Evolutionary conservation across 2,888 invertebrate species (phyloP).

Genomic region (Gerris lacustris): DNA sequence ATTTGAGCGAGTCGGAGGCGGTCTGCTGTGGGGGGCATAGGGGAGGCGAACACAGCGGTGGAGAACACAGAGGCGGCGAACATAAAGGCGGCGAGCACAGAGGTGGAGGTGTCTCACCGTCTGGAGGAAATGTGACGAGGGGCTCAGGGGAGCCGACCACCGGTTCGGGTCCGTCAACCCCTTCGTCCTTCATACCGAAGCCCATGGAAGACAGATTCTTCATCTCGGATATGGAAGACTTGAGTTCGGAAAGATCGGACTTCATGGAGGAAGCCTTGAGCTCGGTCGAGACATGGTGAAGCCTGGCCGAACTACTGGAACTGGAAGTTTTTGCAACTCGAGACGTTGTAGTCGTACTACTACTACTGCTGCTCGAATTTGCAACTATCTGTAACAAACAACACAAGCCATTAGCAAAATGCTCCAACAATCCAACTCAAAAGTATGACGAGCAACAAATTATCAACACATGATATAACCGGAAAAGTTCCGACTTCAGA

Average conservation of each 20-base stretch:
- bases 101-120: slow-evolving; percentile 56
- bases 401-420: background rate
- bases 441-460: background rate
- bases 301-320: slow-evolving; percentile 37
- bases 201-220: slow-evolving; percentile 48
- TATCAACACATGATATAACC: no score
- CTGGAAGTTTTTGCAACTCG: slow-evolving; percentile 41
- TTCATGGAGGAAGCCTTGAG: slow-evolving; percentile 69
- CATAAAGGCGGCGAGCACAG: slow-evolving; percentile 11
- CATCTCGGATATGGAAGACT: slow-evolving; percentile 78
- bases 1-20: slow-evolving; percentile 45
- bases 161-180: slow-evolving; percentile 32
- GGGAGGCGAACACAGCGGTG: slow-evolving; percentile 15
- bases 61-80: slow-evolving; percentile 8
- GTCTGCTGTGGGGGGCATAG: slow-evolving; percentile 13
- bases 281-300: slow-evolving; percentile 48
- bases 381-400: slow-evolving; percentile 5
- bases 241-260: slow-evolving; percentile 56
- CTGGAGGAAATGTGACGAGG: slow-evolving; percentile 62
- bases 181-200: slow-evolving; percentile 29
- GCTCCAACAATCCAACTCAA: background rate
- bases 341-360: slow-evolving; percentile 37
- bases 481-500: no score
- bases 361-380: slow-evolving; percentile 17
- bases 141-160: slow-evolving; percentile 39